These are phyloP conservation scores for Abrostola triplasia DNA, from an alignment of 2,888 invertebrate species.

Conservation along the genomic window DNA sequence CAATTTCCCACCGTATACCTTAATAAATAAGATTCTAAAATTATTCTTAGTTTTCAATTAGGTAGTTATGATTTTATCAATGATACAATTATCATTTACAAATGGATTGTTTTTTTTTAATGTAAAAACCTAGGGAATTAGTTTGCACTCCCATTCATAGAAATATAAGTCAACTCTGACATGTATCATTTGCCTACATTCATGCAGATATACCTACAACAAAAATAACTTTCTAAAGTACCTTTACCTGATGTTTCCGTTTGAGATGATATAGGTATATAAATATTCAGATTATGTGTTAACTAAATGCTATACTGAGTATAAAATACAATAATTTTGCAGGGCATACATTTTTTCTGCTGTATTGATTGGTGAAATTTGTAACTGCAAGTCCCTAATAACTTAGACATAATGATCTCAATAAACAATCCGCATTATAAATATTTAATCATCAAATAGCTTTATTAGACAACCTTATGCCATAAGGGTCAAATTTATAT, in stretches of 20 bases:
- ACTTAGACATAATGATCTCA: conserved; percentile 51
- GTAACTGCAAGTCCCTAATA: conserved; percentile 14
- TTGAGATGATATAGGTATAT: not conserved
- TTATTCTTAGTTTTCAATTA: conserved; percentile 38
- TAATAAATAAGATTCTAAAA: conserved; percentile 49
- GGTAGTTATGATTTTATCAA: conserved; percentile 17
- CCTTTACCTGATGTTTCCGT: not conserved
- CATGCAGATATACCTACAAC: conserved; percentile 6
- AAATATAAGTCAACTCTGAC: conserved; percentile 2
- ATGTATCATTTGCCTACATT: not conserved
- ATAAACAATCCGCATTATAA: conserved; percentile 46
- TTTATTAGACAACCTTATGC: conserved; percentile 12
- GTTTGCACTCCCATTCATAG: not conserved
- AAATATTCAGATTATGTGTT: conserved; percentile 5
- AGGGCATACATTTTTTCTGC: not conserved
- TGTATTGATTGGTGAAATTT: not conserved
- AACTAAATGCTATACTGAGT: not conserved
- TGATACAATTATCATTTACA: conserved; percentile 11
- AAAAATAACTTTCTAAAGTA: not conserved
- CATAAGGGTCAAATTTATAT: conserved; percentile 14
- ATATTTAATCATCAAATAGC: conserved; percentile 25
- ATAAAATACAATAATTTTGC: not conserved
- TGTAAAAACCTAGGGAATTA: conserved; percentile 6
- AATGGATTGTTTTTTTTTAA: conserved; percentile 7
- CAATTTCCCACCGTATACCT: conserved; percentile 61